Conservation (phyloP, 1,140 invertebrate genomes). For the Pristionchus pacificus region DNA sequence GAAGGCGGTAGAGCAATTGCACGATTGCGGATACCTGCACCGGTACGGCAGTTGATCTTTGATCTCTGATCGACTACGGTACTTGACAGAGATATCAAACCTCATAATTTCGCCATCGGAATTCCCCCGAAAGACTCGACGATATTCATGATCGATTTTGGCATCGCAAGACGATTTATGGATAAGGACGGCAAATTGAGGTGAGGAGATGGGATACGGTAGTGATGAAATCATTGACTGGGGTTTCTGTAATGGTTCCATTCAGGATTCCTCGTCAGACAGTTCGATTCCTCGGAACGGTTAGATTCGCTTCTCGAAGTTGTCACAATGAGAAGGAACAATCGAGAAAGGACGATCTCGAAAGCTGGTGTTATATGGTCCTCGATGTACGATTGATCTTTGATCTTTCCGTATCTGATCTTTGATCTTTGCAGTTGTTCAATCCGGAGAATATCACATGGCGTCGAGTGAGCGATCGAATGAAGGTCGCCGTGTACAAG, state of each 20-base stretch:
- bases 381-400: too few relatives aligned
- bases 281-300: conserved; percentile 20
- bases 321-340: conserved; percentile 14
- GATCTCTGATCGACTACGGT: too few relatives aligned
- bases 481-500: too few relatives aligned
- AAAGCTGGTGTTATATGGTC: conserved; percentile 25
- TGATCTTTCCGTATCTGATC: too few relatives aligned
- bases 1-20: too few relatives aligned
- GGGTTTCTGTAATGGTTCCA: background rate
- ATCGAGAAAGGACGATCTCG: conserved; percentile 25
- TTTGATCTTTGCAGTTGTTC: too few relatives aligned
- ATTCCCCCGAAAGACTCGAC: background rate
- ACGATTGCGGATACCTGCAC: too few relatives aligned
- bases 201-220: background rate
- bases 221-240: background rate
- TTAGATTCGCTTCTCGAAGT: conserved; percentile 15
- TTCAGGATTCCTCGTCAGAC: conserved; percentile 6
- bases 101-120: conserved; percentile 18
- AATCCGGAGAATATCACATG: too few relatives aligned
- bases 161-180: conserved; percentile 17
- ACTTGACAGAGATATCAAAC: conserved; percentile 26
- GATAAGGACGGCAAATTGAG: conserved; percentile 12
- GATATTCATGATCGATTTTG: conserved; percentile 30
- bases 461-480: too few relatives aligned
- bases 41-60: too few relatives aligned